A percentile compares a stretch with the other conserved stretches of the same genome.
These are phyloP conservation scores for Actinernus sp. DNA, from an alignment of 92 coral and sea anemone genomes.

Conservation along the genomic window DNA sequence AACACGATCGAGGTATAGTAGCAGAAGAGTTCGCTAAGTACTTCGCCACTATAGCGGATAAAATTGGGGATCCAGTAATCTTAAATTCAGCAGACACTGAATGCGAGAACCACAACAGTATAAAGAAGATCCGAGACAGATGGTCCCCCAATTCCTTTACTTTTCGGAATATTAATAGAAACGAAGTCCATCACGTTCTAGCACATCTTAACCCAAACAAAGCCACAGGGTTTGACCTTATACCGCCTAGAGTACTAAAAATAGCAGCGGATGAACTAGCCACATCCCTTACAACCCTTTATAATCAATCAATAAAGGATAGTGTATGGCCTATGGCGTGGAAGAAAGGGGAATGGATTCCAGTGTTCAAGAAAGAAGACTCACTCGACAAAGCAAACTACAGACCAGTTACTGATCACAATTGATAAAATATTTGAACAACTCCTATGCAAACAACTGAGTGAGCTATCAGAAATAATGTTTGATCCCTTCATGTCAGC, in stretches of 20 bases:
- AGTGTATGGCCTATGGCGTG: conserved; percentile 24
- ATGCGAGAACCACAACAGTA: not conserved
- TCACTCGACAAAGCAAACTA: conserved; percentile 32
- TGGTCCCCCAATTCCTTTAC: not conserved
- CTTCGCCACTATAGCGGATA: conserved; percentile 8
- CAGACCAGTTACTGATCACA: conserved; percentile 34
- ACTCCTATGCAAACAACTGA: conserved; percentile 6
- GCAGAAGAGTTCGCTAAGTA: too few relatives aligned
- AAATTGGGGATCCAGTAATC: conserved; percentile 5
- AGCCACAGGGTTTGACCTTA: conserved; percentile 10
- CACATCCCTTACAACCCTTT: conserved; percentile 7
- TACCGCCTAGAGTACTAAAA: conserved; percentile 17
- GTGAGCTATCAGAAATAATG: conserved; percentile 6
- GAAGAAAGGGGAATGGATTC: conserved; percentile 46
- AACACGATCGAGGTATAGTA: too few relatives aligned
- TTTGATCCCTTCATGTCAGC: conserved; percentile 44
- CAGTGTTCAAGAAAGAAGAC: conserved; percentile 44
- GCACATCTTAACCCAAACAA: conserved; percentile 4
- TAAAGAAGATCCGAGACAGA: not conserved
- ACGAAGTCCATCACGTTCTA: conserved; percentile 15
- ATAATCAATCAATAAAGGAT: conserved; percentile 5
- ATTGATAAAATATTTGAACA: conserved; percentile 41
- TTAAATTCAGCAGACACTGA: not conserved
- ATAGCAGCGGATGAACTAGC: conserved; percentile 25
- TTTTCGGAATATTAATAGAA: not conserved